phyloP scores from a whole-genome alignment of 1,140 invertebrate genomes.

The Lepidurus couesii region DNA sequence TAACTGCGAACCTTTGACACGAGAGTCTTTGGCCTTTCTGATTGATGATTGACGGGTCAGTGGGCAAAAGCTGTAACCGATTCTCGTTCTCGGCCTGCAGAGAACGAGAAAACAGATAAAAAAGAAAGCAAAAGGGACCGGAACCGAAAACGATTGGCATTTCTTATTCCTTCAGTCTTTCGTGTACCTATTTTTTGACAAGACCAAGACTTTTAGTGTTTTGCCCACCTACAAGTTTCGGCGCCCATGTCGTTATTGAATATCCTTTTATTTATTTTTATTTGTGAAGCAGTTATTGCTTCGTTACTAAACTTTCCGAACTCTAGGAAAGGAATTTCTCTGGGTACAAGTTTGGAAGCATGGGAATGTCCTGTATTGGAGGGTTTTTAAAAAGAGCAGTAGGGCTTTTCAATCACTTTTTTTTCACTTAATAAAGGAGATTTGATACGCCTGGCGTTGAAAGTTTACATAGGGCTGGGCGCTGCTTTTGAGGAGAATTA shows the following conservation, averaged over 20 bases:
- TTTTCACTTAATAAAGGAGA: not conserved
- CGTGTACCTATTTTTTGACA: not conserved
- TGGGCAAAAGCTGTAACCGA: constrained; percentile 18
- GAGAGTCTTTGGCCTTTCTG: constrained; percentile 14
- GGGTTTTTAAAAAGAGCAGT: not conserved
- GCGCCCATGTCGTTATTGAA: not conserved
- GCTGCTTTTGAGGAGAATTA: not conserved
- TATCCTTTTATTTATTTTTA: not conserved
- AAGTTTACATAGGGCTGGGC: not conserved
- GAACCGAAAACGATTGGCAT: not conserved
- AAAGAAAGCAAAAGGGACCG: not conserved
- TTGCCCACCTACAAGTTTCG: not conserved
- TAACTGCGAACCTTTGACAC: constrained; percentile 21
- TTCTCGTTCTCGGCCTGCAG: not conserved
- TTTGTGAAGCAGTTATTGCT: not conserved
- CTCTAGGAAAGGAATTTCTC: not conserved
- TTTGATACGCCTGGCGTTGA: not conserved
- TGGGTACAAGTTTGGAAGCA: too few relatives aligned
- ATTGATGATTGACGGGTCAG: constrained; percentile 21
- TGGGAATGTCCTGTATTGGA: not conserved
- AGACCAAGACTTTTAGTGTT: not conserved
- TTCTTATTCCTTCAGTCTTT: not conserved
- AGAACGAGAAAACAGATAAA: too few relatives aligned
- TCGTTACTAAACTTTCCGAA: not conserved
- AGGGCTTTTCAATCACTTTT: not conserved